Percentiles rank a stretch among this genome's conserved stretches.
phyloP scores from a whole-genome alignment of 2,888 invertebrate genomes.

The Apotomis betuletana region DNA sequence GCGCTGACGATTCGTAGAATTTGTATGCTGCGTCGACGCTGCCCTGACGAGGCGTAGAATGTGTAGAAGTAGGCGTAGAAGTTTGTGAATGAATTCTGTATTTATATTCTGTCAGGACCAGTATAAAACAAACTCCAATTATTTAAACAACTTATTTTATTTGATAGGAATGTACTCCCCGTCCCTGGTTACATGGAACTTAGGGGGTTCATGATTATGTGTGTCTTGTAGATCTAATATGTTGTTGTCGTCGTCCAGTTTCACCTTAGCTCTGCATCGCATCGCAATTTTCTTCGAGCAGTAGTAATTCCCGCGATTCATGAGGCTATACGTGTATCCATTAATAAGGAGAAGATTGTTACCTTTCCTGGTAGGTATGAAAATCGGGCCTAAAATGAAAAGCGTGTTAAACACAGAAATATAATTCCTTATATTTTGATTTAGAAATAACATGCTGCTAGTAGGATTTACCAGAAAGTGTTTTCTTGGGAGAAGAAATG shows the following conservation, averaged over 20 bases:
- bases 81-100: too few relatives aligned
- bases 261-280: constrained; percentile 49
- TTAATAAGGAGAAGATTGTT: not conserved
- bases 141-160: not conserved
- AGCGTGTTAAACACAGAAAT: too few relatives aligned
- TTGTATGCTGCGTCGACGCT: too few relatives aligned
- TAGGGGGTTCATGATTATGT: constrained; percentile 11
- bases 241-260: constrained; percentile 9
- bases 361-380: not conserved
- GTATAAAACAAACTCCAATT: not conserved
- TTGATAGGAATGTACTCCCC: constrained; percentile 17
- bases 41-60: too few relatives aligned
- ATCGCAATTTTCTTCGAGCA: constrained; percentile 5
- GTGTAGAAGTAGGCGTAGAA: too few relatives aligned
- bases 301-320: constrained; percentile 2
- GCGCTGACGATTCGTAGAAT: too few relatives aligned
- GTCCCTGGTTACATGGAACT: not conserved
- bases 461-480: too few relatives aligned
- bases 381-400: not conserved
- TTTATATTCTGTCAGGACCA: too few relatives aligned
- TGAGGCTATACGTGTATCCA: not conserved
- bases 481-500: too few relatives aligned
- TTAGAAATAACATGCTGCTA: too few relatives aligned
- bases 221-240: not conserved
- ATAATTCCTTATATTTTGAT: too few relatives aligned